Evolutionary conservation across 2,113 vertebrate genomes (phyloP), one percentile per base, ranked within the genome.

Genomic region (Polyodon spathula): DNA sequence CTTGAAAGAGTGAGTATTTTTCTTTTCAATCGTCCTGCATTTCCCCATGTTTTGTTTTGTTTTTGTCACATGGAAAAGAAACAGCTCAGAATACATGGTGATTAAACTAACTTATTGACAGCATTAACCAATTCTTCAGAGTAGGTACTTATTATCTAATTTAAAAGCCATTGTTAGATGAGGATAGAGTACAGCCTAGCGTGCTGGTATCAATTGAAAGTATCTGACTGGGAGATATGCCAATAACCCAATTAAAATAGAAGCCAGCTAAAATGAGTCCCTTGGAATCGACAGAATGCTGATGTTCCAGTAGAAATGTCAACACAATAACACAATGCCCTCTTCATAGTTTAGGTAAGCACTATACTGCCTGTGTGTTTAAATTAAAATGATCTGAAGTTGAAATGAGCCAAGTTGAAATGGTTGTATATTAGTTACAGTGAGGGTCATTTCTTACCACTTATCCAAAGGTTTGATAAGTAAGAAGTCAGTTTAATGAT

Each of bases 1-100:
- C 90, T 96, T 71, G 95, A 98, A 81, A 86, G 94, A 88, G 95
- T 99, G 91, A 64, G 82, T 81, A 48, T 44, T 59, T 3, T 63
- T 37, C 8, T 42, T 10, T 4, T 70, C 75, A 63, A 59, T 58
- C 37, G 8, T 60, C 37, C n/a, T 56, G 0, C 6, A 50, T 1
- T 66, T 52, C 27, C 15, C 5, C 16, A 15, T 44, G 40, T 66
- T 37, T 40, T 15, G 8, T 4, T 43, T 16, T 12, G 27, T 38
- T 15, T 43, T 10, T 59, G 14, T 59, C n/a, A 2, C 6, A 42
- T 9, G 37, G 44, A 41, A 59, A 15, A 54, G 16, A 8, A 15
- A 16, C 2, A 54, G 10, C 12, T 8, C 2, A 54, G 10, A 17
- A 7, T 12, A 7, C 43, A 44, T 8, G 12, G 12, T 44, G 12